Percentiles rank a stretch among this genome's conserved stretches.
These are phyloP conservation scores for Mythimna loreyi DNA, from an alignment of 2,888 invertebrate species.

Conservation along the genomic window DNA sequence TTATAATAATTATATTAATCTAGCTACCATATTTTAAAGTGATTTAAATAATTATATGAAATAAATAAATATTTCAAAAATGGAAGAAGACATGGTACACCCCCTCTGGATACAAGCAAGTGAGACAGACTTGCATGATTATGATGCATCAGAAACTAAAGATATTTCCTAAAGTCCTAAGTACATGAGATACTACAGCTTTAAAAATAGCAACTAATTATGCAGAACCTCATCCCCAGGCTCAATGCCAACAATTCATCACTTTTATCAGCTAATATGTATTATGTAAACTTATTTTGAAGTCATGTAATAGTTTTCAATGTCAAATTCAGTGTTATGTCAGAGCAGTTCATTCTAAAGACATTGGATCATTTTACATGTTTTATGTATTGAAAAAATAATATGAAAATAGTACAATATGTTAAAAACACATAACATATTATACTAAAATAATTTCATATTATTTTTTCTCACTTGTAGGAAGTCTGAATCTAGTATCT, in stretches of 20 bases:
- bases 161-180: neutral
- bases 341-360: conserved; percentile 1
- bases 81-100: neutral
- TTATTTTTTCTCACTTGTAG: no score
- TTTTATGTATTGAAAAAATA: conserved; percentile 4
- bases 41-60: conserved; percentile 9
- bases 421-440: no score
- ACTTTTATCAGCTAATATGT: conserved; percentile 28
- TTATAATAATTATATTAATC: neutral
- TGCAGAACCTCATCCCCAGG: neutral
- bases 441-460: no score
- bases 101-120: neutral
- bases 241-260: conserved; percentile 23
- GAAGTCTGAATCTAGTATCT: no score
- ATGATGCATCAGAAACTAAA: no score
- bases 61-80: no score
- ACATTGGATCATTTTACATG: neutral
- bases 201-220: conserved; percentile 3
- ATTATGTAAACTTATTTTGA: conserved; percentile 37
- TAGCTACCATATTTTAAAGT: neutral
- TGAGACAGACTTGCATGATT: no score
- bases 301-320: conserved; percentile 28
- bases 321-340: conserved; percentile 27
- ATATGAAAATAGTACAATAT: no score
- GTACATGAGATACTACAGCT: no score